These are phyloP conservation scores for Amblyteles armatorius DNA, from an alignment of 2,888 invertebrate genomes.

Conservation along the genomic window DNA sequence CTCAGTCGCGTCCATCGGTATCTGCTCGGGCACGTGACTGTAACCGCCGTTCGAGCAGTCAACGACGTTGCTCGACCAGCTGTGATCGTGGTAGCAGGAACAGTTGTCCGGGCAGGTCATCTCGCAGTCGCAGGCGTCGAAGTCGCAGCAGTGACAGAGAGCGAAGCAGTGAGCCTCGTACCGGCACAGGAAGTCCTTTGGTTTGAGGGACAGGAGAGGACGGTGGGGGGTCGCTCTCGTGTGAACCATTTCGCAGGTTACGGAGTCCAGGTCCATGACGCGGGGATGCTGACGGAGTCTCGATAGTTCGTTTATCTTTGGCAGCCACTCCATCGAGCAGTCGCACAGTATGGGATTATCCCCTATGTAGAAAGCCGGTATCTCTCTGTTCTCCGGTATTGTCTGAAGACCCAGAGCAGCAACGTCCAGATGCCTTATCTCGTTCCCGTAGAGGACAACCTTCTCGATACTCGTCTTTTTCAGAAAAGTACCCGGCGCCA, in stretches of 20 bases:
- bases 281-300: slow-evolving; percentile 91
- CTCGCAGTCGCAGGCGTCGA: slow-evolving; percentile 96
- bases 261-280: slow-evolving; percentile 92
- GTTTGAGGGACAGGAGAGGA: slow-evolving; percentile 89
- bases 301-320: slow-evolving; percentile 91
- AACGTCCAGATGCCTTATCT: slow-evolving; percentile 90
- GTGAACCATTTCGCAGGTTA: slow-evolving; percentile 92
- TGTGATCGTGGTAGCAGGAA: slow-evolving; percentile 94
- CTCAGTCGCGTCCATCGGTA: slow-evolving; percentile 96
- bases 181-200: slow-evolving; percentile 92
- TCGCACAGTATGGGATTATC: slow-evolving; percentile 94
- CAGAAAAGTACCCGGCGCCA: slow-evolving; percentile 89
- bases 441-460: slow-evolving; percentile 91
- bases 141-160: slow-evolving; percentile 95
- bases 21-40: slow-evolving; percentile 90
- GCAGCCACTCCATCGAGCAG: slow-evolving; percentile 95
- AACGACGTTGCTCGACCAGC: slow-evolving; percentile 94
- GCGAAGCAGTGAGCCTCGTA: slow-evolving; percentile 94
- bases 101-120: slow-evolving; percentile 95
- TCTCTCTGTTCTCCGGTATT: slow-evolving; percentile 88
- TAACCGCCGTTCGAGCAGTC: slow-evolving; percentile 92
- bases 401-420: slow-evolving; percentile 89
- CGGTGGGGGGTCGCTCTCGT: slow-evolving; percentile 87
- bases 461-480: slow-evolving; percentile 90
- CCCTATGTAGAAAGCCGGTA: slow-evolving; percentile 92